Evolutionary conservation across 2,888 invertebrate genomes (phyloP), one percentile per base, ranked within the genome.

Genomic region (Scelioninae gen. 2): DNA sequence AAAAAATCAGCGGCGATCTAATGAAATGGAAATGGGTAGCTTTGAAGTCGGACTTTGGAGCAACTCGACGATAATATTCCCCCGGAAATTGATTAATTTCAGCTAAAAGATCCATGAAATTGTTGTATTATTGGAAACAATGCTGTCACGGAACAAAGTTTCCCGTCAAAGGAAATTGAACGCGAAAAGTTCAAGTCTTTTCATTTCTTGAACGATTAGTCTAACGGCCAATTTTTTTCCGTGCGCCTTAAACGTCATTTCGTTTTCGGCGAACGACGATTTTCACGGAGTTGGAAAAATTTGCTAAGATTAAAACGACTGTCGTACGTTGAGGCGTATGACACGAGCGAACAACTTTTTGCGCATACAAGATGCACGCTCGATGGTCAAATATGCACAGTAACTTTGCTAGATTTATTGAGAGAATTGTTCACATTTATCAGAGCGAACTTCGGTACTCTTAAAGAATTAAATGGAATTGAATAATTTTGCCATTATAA

Each of bases 61-160:
- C 1, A 53, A 61, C 41, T 53, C 43, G 28, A 46, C 28, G 28
- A 67, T 57, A 60, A 60, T 55, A 61, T 69, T 61, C 3, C 19
- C 25, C 39, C 41, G 61, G 60, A 69, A 69, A 71, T 52, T 71
- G 52, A 70, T 64, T 71, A 64, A 64, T 71, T 64, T 71, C 70
- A 53, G 48, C 35, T 46, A 31, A 55, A 43, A 41, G 58, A 57
- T 67, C 58, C 43, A 41, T 67, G 57, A 67, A 58, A 67, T 41
- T 57, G 67, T 67, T 55, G 58, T 50, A 57, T 63, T 52, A 63
- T 46, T 35, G 45, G 53, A 64, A 45, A 63, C 22, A 28, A 50
- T 19, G 33, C 46, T 52, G 19, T 25, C 22, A n/a, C 35, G 6
- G 35, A 31, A 19, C 33, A 46, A 22, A 45, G 39, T 57, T 50